Evolutionary conservation across 2,888 invertebrate genomes (phyloP), one percentile per base, ranked within the genome.

Genomic region (Laspeyria flexula): DNA sequence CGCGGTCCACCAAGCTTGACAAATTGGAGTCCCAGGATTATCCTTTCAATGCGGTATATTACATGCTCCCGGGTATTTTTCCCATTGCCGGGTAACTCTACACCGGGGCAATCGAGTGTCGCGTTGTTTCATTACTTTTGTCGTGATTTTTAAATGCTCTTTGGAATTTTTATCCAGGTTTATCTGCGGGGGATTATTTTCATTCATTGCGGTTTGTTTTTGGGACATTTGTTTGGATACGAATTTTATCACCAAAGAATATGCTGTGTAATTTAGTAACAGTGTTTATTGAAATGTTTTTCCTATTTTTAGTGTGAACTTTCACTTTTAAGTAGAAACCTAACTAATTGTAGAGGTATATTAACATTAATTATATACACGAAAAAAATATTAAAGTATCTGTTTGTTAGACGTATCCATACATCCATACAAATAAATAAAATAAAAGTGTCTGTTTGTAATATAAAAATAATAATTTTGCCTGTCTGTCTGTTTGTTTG

Each of bases 1-100:
- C 65, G 58, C 70, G 62, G 60, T 47, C 54, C 40, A 58, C 62
- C 61, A 66, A 77, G 79, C 81, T 76, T 83, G 85, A 88, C 83
- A 86, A 88, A 88, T 88, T 82, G 85, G 74, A 73, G 71, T 68
- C 64, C 65, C 64, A 56, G 81, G 86, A 86, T 87, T 83, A 86
- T 83, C 82, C 81, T 60, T 55, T 52, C 62, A 72, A 70, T 69
- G 73, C 59, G 65, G 66, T 75, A 60, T 71, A 79, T 76, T 78
- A 76, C 73, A 67, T 69, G 64, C 65, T 69, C 18, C 31, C 42
- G 37, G n/a, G 37, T 16, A 37, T 54, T 42, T 21, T 23, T 27
- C 1, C 50, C 25, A 31, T 10, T 15, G 54, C 64, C 53, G 35
- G 45, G 45, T 44, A 61, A 57, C 64, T 68, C 69, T 66, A 71